Evolutionary conservation across 2,797 vertebrate genomes (phyloP), one percentile per base, ranked within the genome.

Genomic region (Malacoraja senta): DNA sequence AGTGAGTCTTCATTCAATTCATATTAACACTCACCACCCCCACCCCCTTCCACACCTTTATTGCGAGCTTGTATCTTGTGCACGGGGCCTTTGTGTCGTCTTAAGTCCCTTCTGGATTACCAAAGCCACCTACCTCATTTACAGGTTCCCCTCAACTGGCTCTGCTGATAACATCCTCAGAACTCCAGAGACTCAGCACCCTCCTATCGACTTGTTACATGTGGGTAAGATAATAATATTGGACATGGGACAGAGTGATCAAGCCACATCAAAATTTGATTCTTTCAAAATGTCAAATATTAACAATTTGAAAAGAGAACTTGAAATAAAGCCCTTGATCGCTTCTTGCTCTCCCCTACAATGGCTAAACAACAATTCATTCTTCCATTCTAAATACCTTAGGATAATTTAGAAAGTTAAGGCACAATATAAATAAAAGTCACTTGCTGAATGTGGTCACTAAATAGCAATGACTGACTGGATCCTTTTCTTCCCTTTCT

Each of bases 201-300:
- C 44, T 83, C 44, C 80, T 24, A 83, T 58, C 3, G 24, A 83
- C 35, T 21, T 24, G 79, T 81, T 81, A 81, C 53, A 58, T 80
- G 8, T 29, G 26, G 80, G 44, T 24, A 83, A 26, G 10, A 26
- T 2, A 58, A 10, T 3, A 83, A 13, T 53, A 9, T 83, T 58
- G 80, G 9, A 9, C 24, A 58, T 13, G 80, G 24, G 24, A 58
- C 21, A 83, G 2, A 68, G 21, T 12, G 24, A 74, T 74, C 71
- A 74, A 74, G 71, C 17, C 6, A n/a, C 13, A 32, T 35, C 1
- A 32, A 65, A 65, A 84, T 84, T 61, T 61, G 24, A 84, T 84
- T n/a, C 7, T 53, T 84, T 84, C 21, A 83, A 83, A 83, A 29
- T 84, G 53, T 84, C 81, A 84, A 61, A 88, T 65, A n/a, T n/a